Evolutionary conservation across 2,797 vertebrate genomes (phyloP).

Genomic region (Macropus fuliginosus): DNA sequence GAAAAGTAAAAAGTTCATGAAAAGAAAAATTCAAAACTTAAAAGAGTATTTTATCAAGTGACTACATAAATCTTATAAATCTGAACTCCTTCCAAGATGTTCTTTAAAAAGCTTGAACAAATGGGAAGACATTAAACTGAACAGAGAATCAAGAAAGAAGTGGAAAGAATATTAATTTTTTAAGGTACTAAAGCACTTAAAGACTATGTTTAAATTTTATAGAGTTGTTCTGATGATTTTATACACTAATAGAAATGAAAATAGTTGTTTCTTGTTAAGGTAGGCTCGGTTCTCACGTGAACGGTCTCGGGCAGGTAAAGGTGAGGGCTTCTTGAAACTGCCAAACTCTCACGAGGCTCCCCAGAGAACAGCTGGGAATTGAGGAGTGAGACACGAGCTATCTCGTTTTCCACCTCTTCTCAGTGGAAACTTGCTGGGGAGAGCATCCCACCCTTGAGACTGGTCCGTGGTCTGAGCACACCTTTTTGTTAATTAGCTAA

Average conservation of each 20-base stretch:
- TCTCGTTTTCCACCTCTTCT: too few species aligned
- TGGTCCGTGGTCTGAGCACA: too few species aligned
- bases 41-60: constrained; percentile 6
- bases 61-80: constrained; percentile 35
- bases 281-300: too few species aligned
- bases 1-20: constrained; percentile 31
- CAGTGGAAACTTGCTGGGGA: too few species aligned
- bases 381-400: too few species aligned
- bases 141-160: neutral
- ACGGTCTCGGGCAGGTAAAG: too few species aligned
- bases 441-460: too few species aligned
- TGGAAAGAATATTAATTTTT: neutral
- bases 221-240: constrained; percentile 35
- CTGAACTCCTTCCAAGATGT: neutral
- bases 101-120: neutral
- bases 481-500: too few species aligned
- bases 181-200: neutral
- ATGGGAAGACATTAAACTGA: neutral
- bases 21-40: neutral
- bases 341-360: too few species aligned
- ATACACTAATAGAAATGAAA: constrained; percentile 24
- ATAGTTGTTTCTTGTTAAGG: neutral
- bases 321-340: too few species aligned
- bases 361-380: too few species aligned
- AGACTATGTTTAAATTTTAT: neutral